phyloP scores from a whole-genome alignment of 2,888 invertebrate genomes.

The Incurvaria masculella region DNA sequence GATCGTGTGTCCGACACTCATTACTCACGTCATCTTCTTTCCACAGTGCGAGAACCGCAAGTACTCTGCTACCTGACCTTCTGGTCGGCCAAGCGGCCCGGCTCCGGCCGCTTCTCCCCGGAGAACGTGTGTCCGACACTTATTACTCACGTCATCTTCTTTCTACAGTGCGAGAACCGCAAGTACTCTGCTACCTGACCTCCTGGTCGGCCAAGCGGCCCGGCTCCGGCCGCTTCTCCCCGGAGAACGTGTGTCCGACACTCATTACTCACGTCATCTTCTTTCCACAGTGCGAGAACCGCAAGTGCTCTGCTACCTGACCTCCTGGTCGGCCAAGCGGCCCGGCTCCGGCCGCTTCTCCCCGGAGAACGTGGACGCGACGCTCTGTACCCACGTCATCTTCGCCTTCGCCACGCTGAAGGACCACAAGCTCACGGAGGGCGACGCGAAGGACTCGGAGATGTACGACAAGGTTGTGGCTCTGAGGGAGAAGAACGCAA shows the following conservation, averaged over 20 bases:
- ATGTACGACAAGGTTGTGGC: conserved; percentile 84
- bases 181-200: conserved; percentile 93
- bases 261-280: conserved; percentile 82
- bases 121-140: conserved; percentile 85
- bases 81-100: conserved; percentile 92
- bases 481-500: conserved; percentile 83
- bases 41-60: conserved; percentile 76
- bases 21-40: conserved; percentile 71
- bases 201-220: conserved; percentile 95
- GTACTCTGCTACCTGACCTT: conserved; percentile 95
- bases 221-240: conserved; percentile 82
- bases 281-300: conserved; percentile 69
- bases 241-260: conserved; percentile 82
- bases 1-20: conserved; percentile 82
- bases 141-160: conserved; percentile 75
- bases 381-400: conserved; percentile 90
- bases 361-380: conserved; percentile 85
- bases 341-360: conserved; percentile 84
- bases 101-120: conserved; percentile 83
- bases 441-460: conserved; percentile 77
- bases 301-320: conserved; percentile 91
- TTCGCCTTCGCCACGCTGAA: conserved; percentile 93
- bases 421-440: conserved; percentile 78
- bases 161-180: conserved; percentile 72
- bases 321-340: conserved; percentile 94